phyloP scores from a whole-genome alignment of 2,888 invertebrate genomes.

The Bellardia bayeri region DNA sequence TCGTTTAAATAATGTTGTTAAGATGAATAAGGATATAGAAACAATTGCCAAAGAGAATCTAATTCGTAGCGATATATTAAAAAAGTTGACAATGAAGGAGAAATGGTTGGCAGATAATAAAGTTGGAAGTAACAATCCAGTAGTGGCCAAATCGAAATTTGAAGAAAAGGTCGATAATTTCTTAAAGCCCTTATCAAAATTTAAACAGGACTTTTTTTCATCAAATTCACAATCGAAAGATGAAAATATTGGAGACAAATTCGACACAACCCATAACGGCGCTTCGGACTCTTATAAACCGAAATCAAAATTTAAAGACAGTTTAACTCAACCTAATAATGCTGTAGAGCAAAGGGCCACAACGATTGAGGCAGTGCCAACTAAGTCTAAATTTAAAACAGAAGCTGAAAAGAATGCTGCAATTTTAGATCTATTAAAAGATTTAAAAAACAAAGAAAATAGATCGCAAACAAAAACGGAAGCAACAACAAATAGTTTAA shows the following conservation, averaged over 20 bases:
- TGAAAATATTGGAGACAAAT: constrained; percentile 69
- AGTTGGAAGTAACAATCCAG: constrained; percentile 60
- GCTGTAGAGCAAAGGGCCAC: background rate
- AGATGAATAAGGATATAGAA: constrained; percentile 83
- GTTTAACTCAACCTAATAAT: background rate
- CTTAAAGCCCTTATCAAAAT: constrained; percentile 55
- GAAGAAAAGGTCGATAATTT: constrained; percentile 78
- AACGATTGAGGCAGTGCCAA: background rate
- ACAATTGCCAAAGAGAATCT: constrained; percentile 82
- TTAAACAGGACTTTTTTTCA: constrained; percentile 70
- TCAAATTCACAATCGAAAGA: constrained; percentile 72
- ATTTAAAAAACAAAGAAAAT: constrained; percentile 67
- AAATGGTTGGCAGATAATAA: constrained; percentile 83
- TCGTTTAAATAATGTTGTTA: constrained; percentile 83
- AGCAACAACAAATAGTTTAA: constrained; percentile 68
- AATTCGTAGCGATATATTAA: constrained; percentile 83
- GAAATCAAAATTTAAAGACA: constrained; percentile 68
- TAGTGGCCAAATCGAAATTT: constrained; percentile 77
- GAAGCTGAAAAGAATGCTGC: constrained; percentile 50
- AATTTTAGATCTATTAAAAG: constrained; percentile 61
- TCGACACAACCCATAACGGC: background rate
- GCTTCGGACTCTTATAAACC: constrained; percentile 49
- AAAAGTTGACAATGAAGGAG: constrained; percentile 83
- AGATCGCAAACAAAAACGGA: background rate
- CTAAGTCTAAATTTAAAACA: constrained; percentile 60